phyloP scores from a whole-genome alignment of 2,888 invertebrate species.

The Himalopsyche japonica region DNA sequence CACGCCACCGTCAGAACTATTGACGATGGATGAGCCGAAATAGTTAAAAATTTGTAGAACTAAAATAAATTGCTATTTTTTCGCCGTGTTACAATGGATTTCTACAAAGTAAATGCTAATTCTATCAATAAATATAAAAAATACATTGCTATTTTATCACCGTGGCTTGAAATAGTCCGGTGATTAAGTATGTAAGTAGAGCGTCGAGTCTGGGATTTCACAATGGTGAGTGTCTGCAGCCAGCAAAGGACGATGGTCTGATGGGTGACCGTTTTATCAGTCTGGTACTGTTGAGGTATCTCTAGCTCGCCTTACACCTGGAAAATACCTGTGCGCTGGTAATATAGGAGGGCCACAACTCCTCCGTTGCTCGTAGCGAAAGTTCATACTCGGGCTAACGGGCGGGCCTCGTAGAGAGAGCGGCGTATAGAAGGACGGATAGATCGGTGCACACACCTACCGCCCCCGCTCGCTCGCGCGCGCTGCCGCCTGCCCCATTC shows the following conservation, averaged over 20 bases:
- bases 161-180: no score
- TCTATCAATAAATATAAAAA: no score
- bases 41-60: no score
- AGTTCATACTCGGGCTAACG: constrained; percentile 21
- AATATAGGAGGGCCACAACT: neutral
- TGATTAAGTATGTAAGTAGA: no score
- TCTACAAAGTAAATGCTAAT: no score
- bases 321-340: neutral
- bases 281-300: neutral
- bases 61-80: no score
- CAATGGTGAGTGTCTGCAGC: neutral
- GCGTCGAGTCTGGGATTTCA: no score
- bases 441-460: constrained; percentile 42
- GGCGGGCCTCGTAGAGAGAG: constrained; percentile 26
- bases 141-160: no score
- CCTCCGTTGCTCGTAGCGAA: neutral
- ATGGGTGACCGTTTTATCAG: neutral
- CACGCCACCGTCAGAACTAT: no score
- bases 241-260: neutral
- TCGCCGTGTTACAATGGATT: no score
- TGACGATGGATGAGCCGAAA: no score
- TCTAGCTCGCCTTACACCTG: neutral
- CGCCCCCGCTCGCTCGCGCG: constrained; percentile 43
- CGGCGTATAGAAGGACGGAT: constrained; percentile 39
- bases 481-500: constrained; percentile 52